Evolutionary conservation across 1,140 invertebrate species (phyloP).

Genomic region (Popillia japonica): DNA sequence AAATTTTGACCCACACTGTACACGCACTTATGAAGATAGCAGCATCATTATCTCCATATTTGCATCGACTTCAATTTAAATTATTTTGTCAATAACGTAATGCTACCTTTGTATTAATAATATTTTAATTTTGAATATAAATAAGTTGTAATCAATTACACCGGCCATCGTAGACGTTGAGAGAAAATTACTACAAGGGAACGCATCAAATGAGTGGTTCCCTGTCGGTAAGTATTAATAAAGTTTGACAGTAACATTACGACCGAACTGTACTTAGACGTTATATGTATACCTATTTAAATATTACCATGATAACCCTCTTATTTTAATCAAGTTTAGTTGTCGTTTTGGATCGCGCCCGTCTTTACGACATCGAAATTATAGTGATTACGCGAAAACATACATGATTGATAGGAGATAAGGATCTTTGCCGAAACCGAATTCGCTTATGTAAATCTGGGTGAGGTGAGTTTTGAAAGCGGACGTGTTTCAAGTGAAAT

Average conservation of each 20-base stretch:
- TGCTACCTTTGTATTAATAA: conserved; percentile 16
- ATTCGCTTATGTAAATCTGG: too few species aligned
- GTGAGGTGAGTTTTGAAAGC: too few species aligned
- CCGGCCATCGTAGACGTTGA: not conserved
- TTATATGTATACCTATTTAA: not conserved
- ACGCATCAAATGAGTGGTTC: not conserved
- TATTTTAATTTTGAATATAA: conserved; percentile 33
- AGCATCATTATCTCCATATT: not conserved
- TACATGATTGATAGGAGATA: not conserved
- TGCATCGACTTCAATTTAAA: conserved; percentile 1
- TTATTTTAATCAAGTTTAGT: not conserved
- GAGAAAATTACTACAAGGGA: not conserved
- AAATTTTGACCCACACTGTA: not conserved
- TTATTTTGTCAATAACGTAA: conserved; percentile 30
- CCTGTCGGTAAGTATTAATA: conserved; percentile 1
- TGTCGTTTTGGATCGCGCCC: not conserved
- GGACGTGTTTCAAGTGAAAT: too few species aligned
- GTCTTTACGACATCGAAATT: conserved; percentile 21
- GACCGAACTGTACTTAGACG: not conserved
- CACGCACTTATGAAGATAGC: not conserved
- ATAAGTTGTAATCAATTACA: conserved; percentile 30
- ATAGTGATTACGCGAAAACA: conserved; percentile 10
- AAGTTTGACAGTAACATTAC: conserved; percentile 29
- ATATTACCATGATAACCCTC: not conserved
- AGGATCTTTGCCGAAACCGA: not conserved